A percentile compares a stretch with the other conserved stretches of the same genome.
Evolutionary conservation across 2,113 vertebrate genomes (phyloP).

Genomic region (Oncorhynchus kisutch): DNA sequence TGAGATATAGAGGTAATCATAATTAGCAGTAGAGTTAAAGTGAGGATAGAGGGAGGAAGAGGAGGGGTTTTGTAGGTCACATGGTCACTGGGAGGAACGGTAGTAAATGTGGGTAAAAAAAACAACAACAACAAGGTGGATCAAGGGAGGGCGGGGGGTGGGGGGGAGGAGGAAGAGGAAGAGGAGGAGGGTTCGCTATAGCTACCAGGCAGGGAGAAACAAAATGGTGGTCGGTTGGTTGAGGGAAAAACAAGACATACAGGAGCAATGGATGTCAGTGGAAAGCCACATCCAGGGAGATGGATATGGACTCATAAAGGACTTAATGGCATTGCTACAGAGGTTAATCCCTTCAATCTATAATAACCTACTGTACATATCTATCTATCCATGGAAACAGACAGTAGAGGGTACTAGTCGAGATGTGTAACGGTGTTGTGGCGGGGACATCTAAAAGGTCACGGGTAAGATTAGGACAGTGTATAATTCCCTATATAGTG

Average conservation of each 20-base stretch:
- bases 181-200: neutral
- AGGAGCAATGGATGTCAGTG: constrained; percentile 51
- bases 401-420: constrained; percentile 33
- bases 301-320: constrained; percentile 49
- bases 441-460: constrained; percentile 13
- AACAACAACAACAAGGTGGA: neutral
- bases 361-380: constrained; percentile 27
- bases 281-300: constrained; percentile 45
- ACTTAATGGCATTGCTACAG: constrained; percentile 43
- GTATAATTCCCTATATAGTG: too few species aligned
- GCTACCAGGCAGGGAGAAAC: constrained; percentile 4
- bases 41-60: constrained; percentile 3
- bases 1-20: constrained; percentile 29
- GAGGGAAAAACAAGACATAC: constrained; percentile 35
- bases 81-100: neutral
- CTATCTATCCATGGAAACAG: constrained; percentile 46
- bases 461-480: neutral
- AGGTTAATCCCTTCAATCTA: constrained; percentile 42
- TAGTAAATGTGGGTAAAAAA: neutral
- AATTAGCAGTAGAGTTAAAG: constrained; percentile 14
- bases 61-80: neutral
- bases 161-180: too few species aligned
- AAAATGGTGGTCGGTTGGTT: neutral
- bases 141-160: neutral
- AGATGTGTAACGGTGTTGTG: too few species aligned